Evolutionary conservation across 2,888 invertebrate genomes (phyloP), one percentile per base, ranked within the genome.

Genomic region (Piscicola geometra): DNA sequence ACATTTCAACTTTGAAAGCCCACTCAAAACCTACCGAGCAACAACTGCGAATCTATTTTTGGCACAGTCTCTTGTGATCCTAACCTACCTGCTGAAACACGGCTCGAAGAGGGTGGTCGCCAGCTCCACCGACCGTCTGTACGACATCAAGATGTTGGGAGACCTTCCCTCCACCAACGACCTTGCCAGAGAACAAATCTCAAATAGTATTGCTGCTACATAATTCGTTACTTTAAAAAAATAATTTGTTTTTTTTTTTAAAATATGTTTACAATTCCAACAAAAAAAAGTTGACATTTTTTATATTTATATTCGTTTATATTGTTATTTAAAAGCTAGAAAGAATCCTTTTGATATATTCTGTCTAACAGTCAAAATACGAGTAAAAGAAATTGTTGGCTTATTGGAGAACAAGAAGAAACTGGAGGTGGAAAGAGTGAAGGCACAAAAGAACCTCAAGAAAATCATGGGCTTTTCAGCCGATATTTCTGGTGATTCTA

Each of bases 401-500:
- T 35, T 76, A 12, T 30, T 76, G 35, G 36, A 66, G 33, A 71
- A 76, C 32, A 35, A 28, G n/a, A 71, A 76, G 50, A 33, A 47
- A 0, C 25, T 76, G 33, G 25, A 66, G 25, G 18, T n/a, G 25
- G 76, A 71, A 41, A 60, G 76, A 32, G 32, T 32, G 21, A 30
- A 33, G 25, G 76, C 76, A 1, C 60, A 71, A 41, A 71, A 71
- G 66, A 71, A 47, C 18, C 36, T 52, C 21, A 64, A 66, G 25
- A 76, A 76, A 41, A 71, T 76, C n/a, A 12, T 64, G 0, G 76
- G 76, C 36, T 60, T 76, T 18, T 76, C 76, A 3, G 35, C 35
- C 18, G 64, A 71, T 21, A 35, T 64, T 28, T 21, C 60, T 36
- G 56, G 33, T 1, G n/a, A n/a, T n/a, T n/a, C n/a, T n/a, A n/a